phyloP scores from a whole-genome alignment of 2,797 vertebrate species.

The Esox masquinongy region DNA sequence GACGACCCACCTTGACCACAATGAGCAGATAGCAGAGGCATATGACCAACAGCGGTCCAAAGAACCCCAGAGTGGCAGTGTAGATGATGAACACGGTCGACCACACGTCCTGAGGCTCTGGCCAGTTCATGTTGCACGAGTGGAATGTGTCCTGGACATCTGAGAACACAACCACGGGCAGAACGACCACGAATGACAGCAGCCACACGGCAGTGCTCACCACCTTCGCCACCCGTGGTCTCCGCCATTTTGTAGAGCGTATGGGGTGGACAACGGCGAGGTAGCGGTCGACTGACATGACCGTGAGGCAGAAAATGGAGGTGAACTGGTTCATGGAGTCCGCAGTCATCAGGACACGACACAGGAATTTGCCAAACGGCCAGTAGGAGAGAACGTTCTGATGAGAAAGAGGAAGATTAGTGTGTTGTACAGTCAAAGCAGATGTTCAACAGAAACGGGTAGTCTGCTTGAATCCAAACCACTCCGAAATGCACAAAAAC shows the following conservation, averaged over 20 bases:
- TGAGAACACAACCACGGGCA: conserved; percentile 94
- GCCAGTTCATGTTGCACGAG: conserved; percentile 97
- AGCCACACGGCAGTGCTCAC: conserved; percentile 90
- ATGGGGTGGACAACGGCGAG: conserved; percentile 92
- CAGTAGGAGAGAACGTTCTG: conserved; percentile 95
- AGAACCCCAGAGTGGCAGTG: conserved; percentile 91
- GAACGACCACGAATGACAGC: conserved; percentile 89
- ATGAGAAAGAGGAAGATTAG: neutral
- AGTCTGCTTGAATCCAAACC: neutral
- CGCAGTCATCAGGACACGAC: conserved; percentile 92
- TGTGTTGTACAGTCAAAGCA: neutral
- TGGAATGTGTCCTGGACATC: conserved; percentile 87
- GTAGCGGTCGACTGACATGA: conserved; percentile 96
- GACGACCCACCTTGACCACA: conserved; percentile 77
- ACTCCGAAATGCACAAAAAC: neutral
- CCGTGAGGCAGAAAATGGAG: conserved; percentile 95
- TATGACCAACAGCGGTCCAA: conserved; percentile 91
- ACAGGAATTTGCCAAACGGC: conserved; percentile 95
- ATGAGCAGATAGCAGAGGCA: conserved; percentile 95
- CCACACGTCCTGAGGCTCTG: conserved; percentile 89
- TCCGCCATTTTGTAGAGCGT: conserved; percentile 90
- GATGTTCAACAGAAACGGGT: neutral
- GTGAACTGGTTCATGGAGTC: conserved; percentile 98
- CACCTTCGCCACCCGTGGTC: conserved; percentile 86
- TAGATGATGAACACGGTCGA: conserved; percentile 92